Evolutionary conservation across 2,888 invertebrate species (phyloP), one percentile per base, ranked within the genome.

Genomic region (Prostheceraeus crozeri): DNA sequence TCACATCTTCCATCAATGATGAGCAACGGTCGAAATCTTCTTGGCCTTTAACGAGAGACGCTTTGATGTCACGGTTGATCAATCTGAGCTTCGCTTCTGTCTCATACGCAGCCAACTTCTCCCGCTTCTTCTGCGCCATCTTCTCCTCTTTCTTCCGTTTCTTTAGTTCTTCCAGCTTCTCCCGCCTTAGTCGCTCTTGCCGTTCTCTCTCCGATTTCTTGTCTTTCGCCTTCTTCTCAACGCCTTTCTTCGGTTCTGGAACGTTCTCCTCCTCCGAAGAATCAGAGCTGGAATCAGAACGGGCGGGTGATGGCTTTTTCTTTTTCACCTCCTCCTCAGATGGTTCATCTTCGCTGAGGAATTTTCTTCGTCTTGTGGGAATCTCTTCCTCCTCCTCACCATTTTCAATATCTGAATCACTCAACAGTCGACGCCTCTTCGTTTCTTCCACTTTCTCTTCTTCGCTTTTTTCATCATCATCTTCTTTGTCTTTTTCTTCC

Each of bases 121-220:
- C 64, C 57, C 63, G 53, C 53, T 64, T 65, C 36, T 61, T 65
- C 30, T 60, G 59, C 19, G 58, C 23, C 19, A 60, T 63, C 51
- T 63, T 63, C 31, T 67, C 65, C 2, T 65, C 40, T 19, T 62
- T 62, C 64, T 72, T 72, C 52, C 66, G 62, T 36, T 69, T 66
- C 31, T 63, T 59, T 21, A 63, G 57, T 46, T 67, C 67, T 57
- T 60, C 59, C 14, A 67, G 62, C 48, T 65, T 66, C 58, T 67
- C 66, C 23, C 67, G 36, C 28, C 53, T 59, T 4, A 45, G 51
- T 40, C 33, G 31, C 23, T 52, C 33, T 46, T 28, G 28, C 19
- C 31, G 14, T n/a, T 36, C 59, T 53, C n/a, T n/a, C n/a, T n/a
- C n/a, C n/a, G n/a, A n/a, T n/a, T n/a, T n/a, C n/a, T n/a, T n/a